Evolutionary conservation across 1,140 invertebrate species (phyloP), one percentile per base, ranked within the genome.

Genomic region (Zaprionus ghesquierei): DNA sequence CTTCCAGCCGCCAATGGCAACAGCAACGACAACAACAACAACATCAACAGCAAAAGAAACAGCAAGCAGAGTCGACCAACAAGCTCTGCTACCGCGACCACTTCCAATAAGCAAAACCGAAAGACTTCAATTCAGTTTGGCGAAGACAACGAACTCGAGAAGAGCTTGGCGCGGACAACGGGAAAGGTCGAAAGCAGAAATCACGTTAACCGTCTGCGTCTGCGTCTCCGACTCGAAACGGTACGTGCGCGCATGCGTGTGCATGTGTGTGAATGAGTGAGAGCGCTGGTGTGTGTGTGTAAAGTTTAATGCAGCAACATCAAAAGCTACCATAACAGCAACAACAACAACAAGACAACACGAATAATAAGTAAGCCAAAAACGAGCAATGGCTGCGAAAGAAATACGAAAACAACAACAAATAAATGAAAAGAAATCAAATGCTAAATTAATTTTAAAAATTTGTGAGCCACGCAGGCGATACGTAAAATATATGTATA

Each of bases 81-180:
- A 44, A 44, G 29, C 53, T 61, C 65, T 41, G 50, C 75, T 69
- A 63, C 60, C 60, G 60, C 75, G 60, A 69, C 65, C 77, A 75
- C 85, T 89, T 89, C 85, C 85, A 86, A 69, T 86, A 74, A 82
- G 81, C 89, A 80, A 86, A 84, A 90, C 89, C 90, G 90, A 91
- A 91, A 91, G 90, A 91, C 90, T 91, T 91, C 79, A 91, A 81
- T 89, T 91, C 75, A 91, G 90, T 91, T 89, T 78, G 87, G 78
- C 81, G 74, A 89, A 91, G 90, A 91, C 90, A 91, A 91, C 90
- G 90, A 91, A 91, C 90, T 75, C 84, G 90, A 79, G 75, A 79
- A 90, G 90, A 81, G 76, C 84, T 85, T 75, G 29, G 27, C 63
- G 77, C 85, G 85, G 85, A 80, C 55, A 68, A 38, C 69, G 59